Conservation (phyloP, 2,113 vertebrate genomes). For the Oceanodroma tethys region DNA sequence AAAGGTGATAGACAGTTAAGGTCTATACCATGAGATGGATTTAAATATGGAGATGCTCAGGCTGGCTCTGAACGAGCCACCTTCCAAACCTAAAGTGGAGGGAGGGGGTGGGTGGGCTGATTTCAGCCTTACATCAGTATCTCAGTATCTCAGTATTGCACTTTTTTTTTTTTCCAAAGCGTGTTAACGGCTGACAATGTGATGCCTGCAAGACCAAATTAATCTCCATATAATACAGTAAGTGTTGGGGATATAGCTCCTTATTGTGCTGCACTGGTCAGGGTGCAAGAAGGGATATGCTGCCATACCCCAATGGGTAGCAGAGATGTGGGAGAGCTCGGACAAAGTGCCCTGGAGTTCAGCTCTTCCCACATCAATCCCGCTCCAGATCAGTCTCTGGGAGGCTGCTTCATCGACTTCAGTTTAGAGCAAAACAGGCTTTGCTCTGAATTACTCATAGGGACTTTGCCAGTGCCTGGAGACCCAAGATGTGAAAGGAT, state of each 20-base stretch:
- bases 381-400: background rate
- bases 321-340: background rate
- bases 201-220: background rate
- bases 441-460: background rate
- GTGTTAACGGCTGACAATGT: background rate
- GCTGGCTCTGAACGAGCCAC: background rate
- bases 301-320: rapidly evolving
- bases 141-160: background rate
- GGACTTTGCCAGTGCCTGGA: background rate
- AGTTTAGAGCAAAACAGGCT: background rate
- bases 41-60: background rate
- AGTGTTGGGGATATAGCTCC: background rate
- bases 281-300: background rate
- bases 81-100: background rate
- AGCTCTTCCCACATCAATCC: background rate
- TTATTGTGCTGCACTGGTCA: background rate
- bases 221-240: background rate
- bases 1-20: background rate
- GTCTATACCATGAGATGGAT: background rate
- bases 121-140: background rate
- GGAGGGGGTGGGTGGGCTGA: rapidly evolving
- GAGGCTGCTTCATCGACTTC: background rate
- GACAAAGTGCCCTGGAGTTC: background rate
- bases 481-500: background rate
- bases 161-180: background rate